Evolutionary conservation across 1,140 invertebrate genomes (phyloP).

Genomic region (Leptinotarsa lineolata): DNA sequence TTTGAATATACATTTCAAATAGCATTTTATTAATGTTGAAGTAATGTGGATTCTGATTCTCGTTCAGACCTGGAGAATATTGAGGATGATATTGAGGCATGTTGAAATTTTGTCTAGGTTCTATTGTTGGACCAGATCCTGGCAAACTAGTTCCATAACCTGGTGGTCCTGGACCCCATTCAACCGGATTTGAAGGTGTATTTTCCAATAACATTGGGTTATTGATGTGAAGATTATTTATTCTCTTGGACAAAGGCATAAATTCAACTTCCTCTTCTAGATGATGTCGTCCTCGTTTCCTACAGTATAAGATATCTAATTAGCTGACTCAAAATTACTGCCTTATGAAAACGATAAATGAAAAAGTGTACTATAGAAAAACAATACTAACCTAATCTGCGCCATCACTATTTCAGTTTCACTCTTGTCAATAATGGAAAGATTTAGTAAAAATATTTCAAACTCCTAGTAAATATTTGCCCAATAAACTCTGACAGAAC

Average conservation of each 20-base stretch:
- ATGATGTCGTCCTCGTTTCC: constrained; percentile 65
- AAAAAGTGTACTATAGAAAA: not conserved
- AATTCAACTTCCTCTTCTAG: constrained; percentile 71
- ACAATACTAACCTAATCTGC: no score
- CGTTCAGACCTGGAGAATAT: constrained; percentile 63
- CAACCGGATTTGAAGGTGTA: constrained; percentile 23
- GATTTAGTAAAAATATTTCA: not conserved
- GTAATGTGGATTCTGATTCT: constrained; percentile 65
- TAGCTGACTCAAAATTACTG: not conserved
- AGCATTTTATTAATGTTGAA: constrained; percentile 68
- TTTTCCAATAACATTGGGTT: constrained; percentile 46
- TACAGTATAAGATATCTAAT: constrained; percentile 50
- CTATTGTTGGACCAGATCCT: constrained; percentile 39
- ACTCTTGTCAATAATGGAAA: not conserved
- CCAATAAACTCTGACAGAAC: no score
- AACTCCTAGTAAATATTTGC: no score
- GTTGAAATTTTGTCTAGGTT: constrained; percentile 47
- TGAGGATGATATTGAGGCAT: constrained; percentile 37
- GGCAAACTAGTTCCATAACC: constrained; percentile 26
- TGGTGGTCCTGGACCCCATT: constrained; percentile 48
- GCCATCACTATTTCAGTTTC: not conserved
- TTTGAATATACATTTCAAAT: constrained; percentile 64
- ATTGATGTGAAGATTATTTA: constrained; percentile 79
- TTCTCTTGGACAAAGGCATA: constrained; percentile 76
- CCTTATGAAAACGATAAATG: not conserved